A percentile compares a stretch with the other conserved stretches of the same genome.
Evolutionary conservation across 2,113 vertebrate species (phyloP).

Genomic region (Odontophorus gujanensis): DNA sequence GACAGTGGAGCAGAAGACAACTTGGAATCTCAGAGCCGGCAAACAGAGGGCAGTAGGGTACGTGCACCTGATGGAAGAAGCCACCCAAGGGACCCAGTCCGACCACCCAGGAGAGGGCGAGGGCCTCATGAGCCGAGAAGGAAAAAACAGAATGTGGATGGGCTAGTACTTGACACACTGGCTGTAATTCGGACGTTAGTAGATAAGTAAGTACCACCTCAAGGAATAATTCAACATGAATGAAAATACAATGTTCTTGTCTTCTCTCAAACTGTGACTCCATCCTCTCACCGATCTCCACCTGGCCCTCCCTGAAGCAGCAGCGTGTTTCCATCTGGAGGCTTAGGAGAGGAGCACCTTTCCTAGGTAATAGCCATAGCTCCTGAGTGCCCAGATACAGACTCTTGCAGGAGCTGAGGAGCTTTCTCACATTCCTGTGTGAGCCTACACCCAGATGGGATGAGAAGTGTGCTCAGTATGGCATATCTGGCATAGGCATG

Average conservation of each 20-base stretch:
- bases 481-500: neutral
- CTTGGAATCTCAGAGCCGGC: slow-evolving; percentile 80
- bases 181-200: slow-evolving; percentile 98
- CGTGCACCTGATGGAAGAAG: slow-evolving; percentile 81
- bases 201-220: slow-evolving; percentile 91
- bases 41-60: slow-evolving; percentile 80
- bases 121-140: slow-evolving; percentile 95
- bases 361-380: slow-evolving; percentile 45
- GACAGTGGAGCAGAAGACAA: slow-evolving; percentile 93
- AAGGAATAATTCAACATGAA: neutral
- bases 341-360: slow-evolving; percentile 58
- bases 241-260: slow-evolving; percentile 51
- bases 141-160: slow-evolving; percentile 98
- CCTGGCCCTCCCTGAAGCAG: slow-evolving; percentile 48
- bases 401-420: slow-evolving; percentile 27
- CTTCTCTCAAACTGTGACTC: slow-evolving; percentile 57
- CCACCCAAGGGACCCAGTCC: slow-evolving; percentile 91
- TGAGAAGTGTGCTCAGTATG: neutral
- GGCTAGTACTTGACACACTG: slow-evolving; percentile 95
- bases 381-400: slow-evolving; percentile 14
- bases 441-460: neutral
- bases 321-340: neutral
- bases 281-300: slow-evolving; percentile 29
- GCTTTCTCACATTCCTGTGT: slow-evolving; percentile 3
- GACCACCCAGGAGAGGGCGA: slow-evolving; percentile 92